A percentile compares a stretch with the other conserved stretches of the same genome.
Conservation (phyloP, 2,888 invertebrate species). For the Lasioglossum vierecki region DNA sequence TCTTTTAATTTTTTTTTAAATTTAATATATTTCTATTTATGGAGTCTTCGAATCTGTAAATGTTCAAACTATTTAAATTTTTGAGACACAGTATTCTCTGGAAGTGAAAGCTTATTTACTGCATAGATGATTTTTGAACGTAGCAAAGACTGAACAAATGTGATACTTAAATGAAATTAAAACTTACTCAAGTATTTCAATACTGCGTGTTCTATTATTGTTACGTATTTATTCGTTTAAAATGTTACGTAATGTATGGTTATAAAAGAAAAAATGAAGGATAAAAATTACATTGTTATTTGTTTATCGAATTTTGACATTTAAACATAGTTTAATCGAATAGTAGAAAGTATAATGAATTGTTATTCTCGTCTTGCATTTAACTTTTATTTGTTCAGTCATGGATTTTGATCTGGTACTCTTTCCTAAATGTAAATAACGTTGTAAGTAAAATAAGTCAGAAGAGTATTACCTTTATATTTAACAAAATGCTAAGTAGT, state of each 20-base stretch:
- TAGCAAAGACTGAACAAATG: constrained; percentile 67
- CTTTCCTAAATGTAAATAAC: constrained; percentile 38
- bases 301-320: constrained; percentile 28
- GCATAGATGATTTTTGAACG: constrained; percentile 25
- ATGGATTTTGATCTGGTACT: constrained; percentile 18
- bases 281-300: constrained; percentile 23
- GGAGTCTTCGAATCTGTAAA: constrained; percentile 3
- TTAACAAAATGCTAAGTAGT: constrained; percentile 31
- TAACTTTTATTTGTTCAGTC: constrained; percentile 25
- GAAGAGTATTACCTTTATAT: constrained; percentile 35
- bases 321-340: constrained; percentile 34
- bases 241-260: constrained; percentile 18
- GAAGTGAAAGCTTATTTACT: constrained; percentile 31
- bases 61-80: constrained; percentile 14
- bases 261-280: neutral
- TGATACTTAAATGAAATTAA: constrained; percentile 56
- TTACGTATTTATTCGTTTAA: constrained; percentile 31
- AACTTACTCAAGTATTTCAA: constrained; percentile 35
- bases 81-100: constrained; percentile 30
- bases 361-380: constrained; percentile 23
- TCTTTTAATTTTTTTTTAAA: constrained; percentile 30
- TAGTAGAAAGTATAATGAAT: constrained; percentile 13
- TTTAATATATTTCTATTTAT: constrained; percentile 37
- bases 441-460: constrained; percentile 26
- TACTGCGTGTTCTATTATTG: constrained; percentile 24